These are phyloP conservation scores for Struthio camelus DNA, from an alignment of 2,113 vertebrate genomes.

Conservation along the genomic window DNA sequence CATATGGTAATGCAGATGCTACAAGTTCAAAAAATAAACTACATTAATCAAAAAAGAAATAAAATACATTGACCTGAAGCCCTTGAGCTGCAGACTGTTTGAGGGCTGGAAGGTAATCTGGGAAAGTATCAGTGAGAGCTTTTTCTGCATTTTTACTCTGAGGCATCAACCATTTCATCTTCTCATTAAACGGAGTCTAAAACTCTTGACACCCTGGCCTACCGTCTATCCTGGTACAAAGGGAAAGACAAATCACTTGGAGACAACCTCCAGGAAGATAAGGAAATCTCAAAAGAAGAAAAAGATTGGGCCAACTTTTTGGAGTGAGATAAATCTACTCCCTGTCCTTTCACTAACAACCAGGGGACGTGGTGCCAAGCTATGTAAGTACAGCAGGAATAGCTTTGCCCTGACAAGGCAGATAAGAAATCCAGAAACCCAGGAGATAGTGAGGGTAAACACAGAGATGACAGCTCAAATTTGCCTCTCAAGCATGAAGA, in stretches of 20 bases:
- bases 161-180: background rate
- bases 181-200: background rate
- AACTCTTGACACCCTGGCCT: background rate
- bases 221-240: background rate
- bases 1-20: background rate
- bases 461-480: background rate
- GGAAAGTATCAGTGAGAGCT: background rate
- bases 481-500: background rate
- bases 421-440: background rate
- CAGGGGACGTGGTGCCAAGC: accelerated
- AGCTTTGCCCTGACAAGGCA: background rate
- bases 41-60: background rate
- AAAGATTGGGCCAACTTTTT: background rate
- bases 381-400: background rate
- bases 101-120: background rate
- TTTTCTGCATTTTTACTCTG: background rate
- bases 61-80: background rate
- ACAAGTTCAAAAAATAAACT: background rate
- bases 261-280: background rate
- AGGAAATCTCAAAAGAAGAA: background rate
- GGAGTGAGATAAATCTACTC: background rate
- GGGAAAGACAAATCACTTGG: background rate
- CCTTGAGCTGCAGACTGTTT: background rate
- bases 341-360: background rate
- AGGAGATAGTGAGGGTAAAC: background rate